phyloP scores from a whole-genome alignment of 2,113 vertebrate species.

The Sander vitreus region DNA sequence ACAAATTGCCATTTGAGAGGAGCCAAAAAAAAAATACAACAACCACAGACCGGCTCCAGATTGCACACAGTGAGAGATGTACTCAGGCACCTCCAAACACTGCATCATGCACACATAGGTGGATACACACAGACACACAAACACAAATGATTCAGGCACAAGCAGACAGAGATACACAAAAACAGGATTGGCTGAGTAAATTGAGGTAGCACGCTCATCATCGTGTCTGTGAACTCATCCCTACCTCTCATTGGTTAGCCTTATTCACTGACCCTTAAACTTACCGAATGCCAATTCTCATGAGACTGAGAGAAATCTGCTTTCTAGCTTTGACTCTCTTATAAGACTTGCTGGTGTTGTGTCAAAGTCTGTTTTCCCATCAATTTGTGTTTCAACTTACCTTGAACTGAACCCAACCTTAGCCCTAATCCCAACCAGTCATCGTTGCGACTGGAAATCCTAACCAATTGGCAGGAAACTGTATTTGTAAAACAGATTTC shows the following conservation, averaged over 20 bases:
- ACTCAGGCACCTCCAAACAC: slow-evolving; percentile 68
- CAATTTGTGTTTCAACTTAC: neutral
- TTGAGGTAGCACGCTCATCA: slow-evolving; percentile 3
- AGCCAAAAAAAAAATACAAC: slow-evolving; percentile 52
- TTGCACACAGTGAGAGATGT: slow-evolving; percentile 83
- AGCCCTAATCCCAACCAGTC: neutral
- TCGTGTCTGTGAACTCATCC: slow-evolving; percentile 39
- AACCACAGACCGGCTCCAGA: slow-evolving; percentile 71
- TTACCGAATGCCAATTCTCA: neutral
- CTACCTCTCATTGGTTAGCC: slow-evolving; percentile 37
- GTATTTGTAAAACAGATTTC: neutral
- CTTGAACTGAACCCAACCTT: neutral
- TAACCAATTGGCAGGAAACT: neutral
- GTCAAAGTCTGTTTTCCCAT: neutral
- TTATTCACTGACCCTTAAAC: slow-evolving; percentile 41
- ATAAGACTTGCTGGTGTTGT: neutral
- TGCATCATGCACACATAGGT: slow-evolving; percentile 62
- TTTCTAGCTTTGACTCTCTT: slow-evolving; percentile 5
- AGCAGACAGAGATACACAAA: slow-evolving; percentile 21
- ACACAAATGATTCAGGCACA: slow-evolving; percentile 39
- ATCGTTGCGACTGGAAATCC: neutral
- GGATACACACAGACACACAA: slow-evolving; percentile 36
- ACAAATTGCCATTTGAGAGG: slow-evolving; percentile 81
- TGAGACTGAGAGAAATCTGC: neutral
- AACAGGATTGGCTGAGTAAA: slow-evolving; percentile 30